Evolutionary conservation across 2,797 vertebrate species (phyloP).

Genomic region (Limosa lapponica): DNA sequence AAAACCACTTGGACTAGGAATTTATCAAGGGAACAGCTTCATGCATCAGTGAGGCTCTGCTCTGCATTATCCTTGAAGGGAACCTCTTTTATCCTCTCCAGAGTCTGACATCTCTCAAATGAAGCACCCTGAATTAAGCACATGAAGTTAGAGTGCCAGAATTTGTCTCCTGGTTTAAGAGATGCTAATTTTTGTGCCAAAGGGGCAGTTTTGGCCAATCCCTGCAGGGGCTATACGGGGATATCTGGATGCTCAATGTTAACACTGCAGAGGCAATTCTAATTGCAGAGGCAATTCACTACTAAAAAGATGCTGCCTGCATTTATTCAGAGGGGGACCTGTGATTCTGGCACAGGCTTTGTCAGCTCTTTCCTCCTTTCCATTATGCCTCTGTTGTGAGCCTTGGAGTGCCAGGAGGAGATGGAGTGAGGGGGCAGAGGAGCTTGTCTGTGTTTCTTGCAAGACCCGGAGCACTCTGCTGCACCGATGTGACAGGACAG

Average conservation of each 20-base stretch:
- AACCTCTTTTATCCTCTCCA: background rate
- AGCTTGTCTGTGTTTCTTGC: background rate
- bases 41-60: background rate
- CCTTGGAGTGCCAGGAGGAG: background rate
- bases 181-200: background rate
- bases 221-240: background rate
- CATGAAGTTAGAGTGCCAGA: background rate
- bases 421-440: background rate
- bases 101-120: background rate
- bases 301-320: background rate
- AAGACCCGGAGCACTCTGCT: background rate
- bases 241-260: background rate
- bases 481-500: background rate
- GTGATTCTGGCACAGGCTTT: background rate
- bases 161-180: background rate
- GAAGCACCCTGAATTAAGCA: background rate
- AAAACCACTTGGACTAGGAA: background rate
- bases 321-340: background rate
- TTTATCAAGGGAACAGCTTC: background rate
- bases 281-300: background rate
- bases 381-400: background rate
- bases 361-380: background rate
- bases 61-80: background rate
- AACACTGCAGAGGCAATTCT: background rate
- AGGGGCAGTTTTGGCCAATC: background rate